A percentile compares a stretch with the other conserved stretches of the same genome.
Evolutionary conservation across 2,113 vertebrate genomes (phyloP).

Genomic region (Galbula dea): DNA sequence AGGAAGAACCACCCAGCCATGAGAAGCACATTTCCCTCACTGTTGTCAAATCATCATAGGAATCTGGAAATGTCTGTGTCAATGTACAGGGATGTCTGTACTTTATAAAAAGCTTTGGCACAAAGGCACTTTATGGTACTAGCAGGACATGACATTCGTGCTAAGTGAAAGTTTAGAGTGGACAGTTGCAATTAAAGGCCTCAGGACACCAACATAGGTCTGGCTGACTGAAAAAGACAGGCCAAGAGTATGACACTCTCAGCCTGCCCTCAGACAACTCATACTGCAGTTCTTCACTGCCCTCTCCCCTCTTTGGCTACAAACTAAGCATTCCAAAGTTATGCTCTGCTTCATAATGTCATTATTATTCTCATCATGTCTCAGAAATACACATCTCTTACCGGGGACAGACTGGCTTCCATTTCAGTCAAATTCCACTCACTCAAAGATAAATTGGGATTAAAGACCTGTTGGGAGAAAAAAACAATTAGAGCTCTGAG

Average conservation of each 20-base stretch:
- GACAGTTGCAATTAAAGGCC: neutral
- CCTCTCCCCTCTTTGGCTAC: neutral
- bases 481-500: neutral
- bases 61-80: neutral
- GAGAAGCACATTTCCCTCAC: neutral
- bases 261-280: neutral
- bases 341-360: neutral
- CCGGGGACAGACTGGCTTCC: constrained; percentile 84
- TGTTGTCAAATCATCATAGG: neutral
- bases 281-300: neutral
- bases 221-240: neutral
- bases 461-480: constrained; percentile 78
- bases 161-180: neutral
- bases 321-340: neutral
- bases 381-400: constrained; percentile 58
- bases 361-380: neutral
- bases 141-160: neutral
- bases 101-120: neutral
- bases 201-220: neutral
- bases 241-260: neutral
- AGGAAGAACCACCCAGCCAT: neutral
- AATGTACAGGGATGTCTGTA: neutral
- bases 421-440: constrained; percentile 88
- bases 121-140: neutral
- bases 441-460: constrained; percentile 78